Evolutionary conservation across 2,888 invertebrate genomes (phyloP).

Genomic region (Drosophila nr. fundita): DNA sequence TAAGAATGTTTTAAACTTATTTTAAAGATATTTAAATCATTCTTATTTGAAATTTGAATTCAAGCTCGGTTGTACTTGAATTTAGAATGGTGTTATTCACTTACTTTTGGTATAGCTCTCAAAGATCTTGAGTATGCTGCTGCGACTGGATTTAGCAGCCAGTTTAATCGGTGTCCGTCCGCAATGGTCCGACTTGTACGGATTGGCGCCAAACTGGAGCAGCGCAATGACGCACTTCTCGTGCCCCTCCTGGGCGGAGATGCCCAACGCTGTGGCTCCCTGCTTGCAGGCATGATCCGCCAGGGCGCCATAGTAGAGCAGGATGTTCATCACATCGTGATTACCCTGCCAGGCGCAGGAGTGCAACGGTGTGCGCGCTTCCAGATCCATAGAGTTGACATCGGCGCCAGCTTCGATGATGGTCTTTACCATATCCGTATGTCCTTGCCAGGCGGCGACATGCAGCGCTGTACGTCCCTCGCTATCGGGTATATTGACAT

Average conservation of each 20-base stretch:
- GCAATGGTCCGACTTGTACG: conserved; percentile 93
- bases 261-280: conserved; percentile 97
- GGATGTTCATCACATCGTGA: conserved; percentile 91
- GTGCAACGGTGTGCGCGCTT: conserved; percentile 95
- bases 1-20: neutral
- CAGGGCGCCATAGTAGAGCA: conserved; percentile 92
- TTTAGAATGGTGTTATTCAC: conserved; percentile 7
- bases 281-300: conserved; percentile 97
- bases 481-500: conserved; percentile 94
- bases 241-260: conserved; percentile 98
- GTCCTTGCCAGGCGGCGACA: conserved; percentile 97
- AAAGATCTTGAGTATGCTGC: conserved; percentile 91
- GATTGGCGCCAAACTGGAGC: conserved; percentile 93
- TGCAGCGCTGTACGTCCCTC: conserved; percentile 96
- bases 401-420: conserved; percentile 89
- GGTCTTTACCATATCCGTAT: conserved; percentile 95
- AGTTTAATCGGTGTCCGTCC: conserved; percentile 95
- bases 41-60: neutral
- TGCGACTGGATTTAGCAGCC: conserved; percentile 96
- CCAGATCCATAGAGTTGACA: conserved; percentile 95
- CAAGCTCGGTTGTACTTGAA: neutral
- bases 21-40: neutral
- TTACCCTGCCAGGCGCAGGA: conserved; percentile 99
- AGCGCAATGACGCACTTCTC: conserved; percentile 95
- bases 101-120: conserved; percentile 88